These are phyloP conservation scores for Podilymbus podiceps DNA, from an alignment of 2,113 vertebrate genomes.

Conservation along the genomic window DNA sequence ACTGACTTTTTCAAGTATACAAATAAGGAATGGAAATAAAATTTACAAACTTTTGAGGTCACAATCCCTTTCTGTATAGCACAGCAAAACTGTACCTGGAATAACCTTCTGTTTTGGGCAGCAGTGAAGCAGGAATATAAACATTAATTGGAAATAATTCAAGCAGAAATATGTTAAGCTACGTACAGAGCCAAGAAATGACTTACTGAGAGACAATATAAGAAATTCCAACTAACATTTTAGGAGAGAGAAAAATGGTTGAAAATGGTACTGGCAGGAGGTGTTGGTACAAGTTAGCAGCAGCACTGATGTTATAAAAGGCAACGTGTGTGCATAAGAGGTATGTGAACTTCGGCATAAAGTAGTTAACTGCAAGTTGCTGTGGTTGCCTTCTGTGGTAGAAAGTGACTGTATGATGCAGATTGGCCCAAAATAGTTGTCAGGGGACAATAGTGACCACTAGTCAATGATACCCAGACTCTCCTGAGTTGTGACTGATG, in stretches of 20 bases:
- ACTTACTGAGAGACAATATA: background rate
- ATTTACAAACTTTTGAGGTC: background rate
- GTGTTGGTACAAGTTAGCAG: background rate
- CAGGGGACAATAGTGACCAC: background rate
- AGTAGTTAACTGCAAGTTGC: background rate
- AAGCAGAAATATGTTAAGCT: background rate
- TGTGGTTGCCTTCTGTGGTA: background rate
- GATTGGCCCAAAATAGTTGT: background rate
- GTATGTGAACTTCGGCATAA: too few relatives aligned
- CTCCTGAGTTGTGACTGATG: background rate
- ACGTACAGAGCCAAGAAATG: background rate
- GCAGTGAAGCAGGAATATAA: background rate
- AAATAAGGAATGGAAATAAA: background rate
- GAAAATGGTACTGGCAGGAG: background rate
- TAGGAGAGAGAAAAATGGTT: background rate
- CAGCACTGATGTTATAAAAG: background rate
- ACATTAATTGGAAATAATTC: background rate
- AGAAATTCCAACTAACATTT: background rate
- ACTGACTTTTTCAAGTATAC: background rate
- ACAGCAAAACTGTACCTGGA: background rate
- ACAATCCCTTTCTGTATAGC: background rate
- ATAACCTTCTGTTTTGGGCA: background rate
- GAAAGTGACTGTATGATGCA: background rate
- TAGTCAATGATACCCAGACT: background rate
- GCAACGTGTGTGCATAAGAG: background rate